Evolutionary conservation across 1,140 invertebrate species (phyloP).

Genomic region (Macrobrachium nipponense): DNA sequence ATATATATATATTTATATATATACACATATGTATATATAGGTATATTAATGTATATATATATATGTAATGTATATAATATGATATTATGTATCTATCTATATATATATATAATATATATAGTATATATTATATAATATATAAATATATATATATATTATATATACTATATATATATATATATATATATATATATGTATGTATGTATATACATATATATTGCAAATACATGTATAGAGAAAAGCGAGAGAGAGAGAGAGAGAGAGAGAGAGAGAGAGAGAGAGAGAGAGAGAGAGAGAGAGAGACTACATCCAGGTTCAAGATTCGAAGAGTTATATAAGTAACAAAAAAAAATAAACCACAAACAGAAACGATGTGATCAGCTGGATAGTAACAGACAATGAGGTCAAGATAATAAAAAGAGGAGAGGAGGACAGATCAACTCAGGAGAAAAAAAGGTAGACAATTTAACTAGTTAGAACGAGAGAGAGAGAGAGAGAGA

Average conservation of each 20-base stretch:
- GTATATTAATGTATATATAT: neutral
- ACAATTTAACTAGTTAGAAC: too few species aligned
- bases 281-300: slow-evolving; percentile 3
- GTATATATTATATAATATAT: neutral
- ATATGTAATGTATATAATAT: slow-evolving; percentile 12
- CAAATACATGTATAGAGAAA: neutral
- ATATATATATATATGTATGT: neutral
- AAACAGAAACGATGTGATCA: too few species aligned
- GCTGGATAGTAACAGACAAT: too few species aligned
- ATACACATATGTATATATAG: neutral
- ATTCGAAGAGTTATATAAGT: too few species aligned
- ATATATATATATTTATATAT: neutral
- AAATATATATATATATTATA: slow-evolving; percentile 25
- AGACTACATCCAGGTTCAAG: neutral
- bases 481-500: too few species aligned
- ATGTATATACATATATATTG: neutral
- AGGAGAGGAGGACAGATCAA: too few species aligned
- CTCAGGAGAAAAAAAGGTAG: too few species aligned
- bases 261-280: slow-evolving; percentile 14
- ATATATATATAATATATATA: slow-evolving; percentile 10
- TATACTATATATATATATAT: slow-evolving; percentile 10
- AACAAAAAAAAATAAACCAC: too few species aligned
- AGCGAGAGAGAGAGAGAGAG: slow-evolving; percentile 3
- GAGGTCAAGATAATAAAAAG: too few species aligned
- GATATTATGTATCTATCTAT: neutral